phyloP scores from a whole-genome alignment of 23 tunicate species.

The Aplidium turbinatum region DNA sequence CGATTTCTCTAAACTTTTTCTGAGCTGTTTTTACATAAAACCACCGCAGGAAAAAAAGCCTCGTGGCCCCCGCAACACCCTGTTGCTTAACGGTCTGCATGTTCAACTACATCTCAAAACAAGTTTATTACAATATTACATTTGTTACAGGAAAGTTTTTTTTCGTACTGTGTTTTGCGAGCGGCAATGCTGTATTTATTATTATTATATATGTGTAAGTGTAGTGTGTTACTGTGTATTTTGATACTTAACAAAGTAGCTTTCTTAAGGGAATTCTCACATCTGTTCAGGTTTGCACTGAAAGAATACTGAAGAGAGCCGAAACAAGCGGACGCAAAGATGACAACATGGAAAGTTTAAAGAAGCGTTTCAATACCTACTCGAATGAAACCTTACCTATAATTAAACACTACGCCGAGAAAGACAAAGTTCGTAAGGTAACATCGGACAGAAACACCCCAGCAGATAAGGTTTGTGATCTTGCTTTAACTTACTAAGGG shows the following conservation, averaged over 20 bases:
- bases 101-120: too few relatives aligned
- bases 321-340: constrained; percentile 93
- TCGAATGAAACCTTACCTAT: constrained; percentile 71
- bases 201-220: background rate
- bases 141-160: background rate
- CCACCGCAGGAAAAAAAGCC: too few relatives aligned
- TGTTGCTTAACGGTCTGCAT: too few relatives aligned
- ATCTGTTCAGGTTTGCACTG: constrained; percentile 64
- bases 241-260: background rate
- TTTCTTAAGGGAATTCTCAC: too few relatives aligned
- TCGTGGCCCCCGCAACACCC: too few relatives aligned
- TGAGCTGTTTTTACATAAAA: too few relatives aligned
- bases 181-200: too few relatives aligned
- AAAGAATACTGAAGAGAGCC: constrained; percentile 72
- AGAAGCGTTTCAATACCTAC: constrained; percentile 86
- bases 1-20: too few relatives aligned
- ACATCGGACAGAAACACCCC: constrained; percentile 29
- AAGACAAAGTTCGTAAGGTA: constrained; percentile 65
- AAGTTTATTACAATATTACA: background rate
- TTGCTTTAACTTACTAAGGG: background rate
- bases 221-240: background rate
- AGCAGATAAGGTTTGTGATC: constrained; percentile 52
- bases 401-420: constrained; percentile 52
- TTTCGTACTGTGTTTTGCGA: too few relatives aligned
- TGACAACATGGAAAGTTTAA: constrained; percentile 83